These are phyloP conservation scores for Hypsopygia costalis DNA, from an alignment of 2,888 invertebrate genomes.

Conservation along the genomic window DNA sequence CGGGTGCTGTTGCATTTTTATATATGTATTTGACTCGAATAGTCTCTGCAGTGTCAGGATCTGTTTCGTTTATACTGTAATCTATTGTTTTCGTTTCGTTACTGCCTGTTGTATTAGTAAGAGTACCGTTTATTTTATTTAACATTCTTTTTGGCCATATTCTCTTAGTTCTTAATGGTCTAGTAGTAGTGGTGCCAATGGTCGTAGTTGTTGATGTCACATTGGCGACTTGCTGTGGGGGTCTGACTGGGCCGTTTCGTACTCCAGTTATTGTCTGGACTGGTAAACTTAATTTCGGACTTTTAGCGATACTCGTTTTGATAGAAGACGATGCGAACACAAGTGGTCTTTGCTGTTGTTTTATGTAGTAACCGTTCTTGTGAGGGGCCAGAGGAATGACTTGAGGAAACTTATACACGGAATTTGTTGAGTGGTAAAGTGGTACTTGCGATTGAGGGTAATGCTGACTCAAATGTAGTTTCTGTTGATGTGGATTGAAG, in stretches of 20 bases:
- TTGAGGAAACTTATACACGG: constrained; percentile 56
- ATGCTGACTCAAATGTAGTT: constrained; percentile 39
- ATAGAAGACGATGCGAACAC: constrained; percentile 46
- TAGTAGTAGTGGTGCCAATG: constrained; percentile 53
- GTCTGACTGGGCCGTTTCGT: constrained; percentile 53
- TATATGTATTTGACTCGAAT: constrained; percentile 38
- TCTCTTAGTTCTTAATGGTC: constrained; percentile 61
- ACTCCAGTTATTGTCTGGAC: constrained; percentile 66
- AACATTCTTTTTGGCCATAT: constrained; percentile 67
- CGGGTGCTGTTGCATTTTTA: constrained; percentile 34
- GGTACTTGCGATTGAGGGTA: constrained; percentile 45
- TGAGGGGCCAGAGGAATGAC: constrained; percentile 50
- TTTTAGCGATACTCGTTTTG: constrained; percentile 42
- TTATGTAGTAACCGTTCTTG: constrained; percentile 35
- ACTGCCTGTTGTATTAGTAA: constrained; percentile 31
- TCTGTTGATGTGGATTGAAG: constrained; percentile 35
- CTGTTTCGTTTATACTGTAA: constrained; percentile 35
- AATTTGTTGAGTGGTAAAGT: constrained; percentile 41
- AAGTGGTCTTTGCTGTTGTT: constrained; percentile 36
- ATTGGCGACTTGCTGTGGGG: constrained; percentile 40
- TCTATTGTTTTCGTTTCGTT: constrained; percentile 36
- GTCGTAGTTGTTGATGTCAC: constrained; percentile 40
- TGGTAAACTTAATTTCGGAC: constrained; percentile 59
- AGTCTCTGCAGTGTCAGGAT: constrained; percentile 43
- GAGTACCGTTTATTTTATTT: constrained; percentile 40